phyloP scores from a whole-genome alignment of 2,113 vertebrate species.

The Planiliza haematocheilus region DNA sequence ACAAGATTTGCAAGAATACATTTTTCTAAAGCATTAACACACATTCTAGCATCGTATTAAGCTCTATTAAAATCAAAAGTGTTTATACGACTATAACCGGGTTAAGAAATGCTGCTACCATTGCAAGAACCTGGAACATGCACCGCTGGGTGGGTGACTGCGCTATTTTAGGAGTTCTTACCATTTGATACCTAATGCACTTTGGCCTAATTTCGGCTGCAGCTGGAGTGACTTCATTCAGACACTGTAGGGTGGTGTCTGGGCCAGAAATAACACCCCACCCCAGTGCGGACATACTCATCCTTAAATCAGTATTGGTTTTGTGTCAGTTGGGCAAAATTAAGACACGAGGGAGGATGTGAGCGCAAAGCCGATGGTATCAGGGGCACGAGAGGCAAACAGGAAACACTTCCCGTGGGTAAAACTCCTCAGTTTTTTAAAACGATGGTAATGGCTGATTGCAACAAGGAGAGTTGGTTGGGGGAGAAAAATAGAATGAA shows the following conservation, averaged over 20 bases:
- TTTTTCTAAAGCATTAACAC: not conserved
- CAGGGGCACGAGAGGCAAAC: constrained; percentile 62
- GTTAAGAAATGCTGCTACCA: not conserved
- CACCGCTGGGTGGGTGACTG: constrained; percentile 10
- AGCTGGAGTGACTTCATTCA: constrained; percentile 67
- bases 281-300: constrained; percentile 27
- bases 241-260: constrained; percentile 42
- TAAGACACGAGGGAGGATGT: constrained; percentile 51
- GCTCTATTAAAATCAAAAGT: not conserved
- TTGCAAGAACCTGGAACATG: not conserved
- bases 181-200: constrained; percentile 61
- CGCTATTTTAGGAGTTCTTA: constrained; percentile 64
- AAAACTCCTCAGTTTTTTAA: constrained; percentile 34
- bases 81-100: not conserved
- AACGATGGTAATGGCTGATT: constrained; percentile 52
- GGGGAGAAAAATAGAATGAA: not conserved
- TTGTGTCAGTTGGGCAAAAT: constrained; percentile 55
- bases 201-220: constrained; percentile 57
- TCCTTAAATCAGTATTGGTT: constrained; percentile 48
- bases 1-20: not conserved
- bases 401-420: constrained; percentile 75
- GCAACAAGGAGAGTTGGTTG: not conserved
- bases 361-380: constrained; percentile 70
- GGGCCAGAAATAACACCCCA: constrained; percentile 64
- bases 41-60: not conserved